Evolutionary conservation across 1,140 invertebrate species (phyloP).

Genomic region (Drosophila navojoa): DNA sequence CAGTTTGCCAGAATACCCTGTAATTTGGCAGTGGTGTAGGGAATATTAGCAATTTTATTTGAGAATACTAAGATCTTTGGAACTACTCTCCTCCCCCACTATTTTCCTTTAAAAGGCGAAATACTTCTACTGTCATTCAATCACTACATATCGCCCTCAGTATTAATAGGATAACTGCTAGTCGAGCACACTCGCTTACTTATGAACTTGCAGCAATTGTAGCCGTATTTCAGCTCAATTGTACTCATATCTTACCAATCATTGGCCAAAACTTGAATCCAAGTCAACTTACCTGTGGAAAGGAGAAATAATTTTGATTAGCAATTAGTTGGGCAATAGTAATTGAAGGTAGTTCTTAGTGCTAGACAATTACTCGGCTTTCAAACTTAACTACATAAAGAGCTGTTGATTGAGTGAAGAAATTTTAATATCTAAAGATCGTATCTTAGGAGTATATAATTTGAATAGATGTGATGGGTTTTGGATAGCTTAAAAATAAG

Average conservation of each 20-base stretch:
- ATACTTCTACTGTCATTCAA: background rate
- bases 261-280: conserved; percentile 5
- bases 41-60: no score
- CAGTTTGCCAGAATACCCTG: conserved; percentile 19
- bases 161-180: background rate
- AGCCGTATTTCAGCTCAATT: background rate
- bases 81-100: no score
- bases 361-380: conserved; percentile 16
- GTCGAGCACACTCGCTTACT: background rate
- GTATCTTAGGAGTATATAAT: no score
- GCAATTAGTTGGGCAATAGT: conserved; percentile 20
- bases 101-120: no score
- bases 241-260: conserved; percentile 13
- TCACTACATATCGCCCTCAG: background rate
- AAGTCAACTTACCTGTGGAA: conserved; percentile 47
- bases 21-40: background rate
- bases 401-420: no score
- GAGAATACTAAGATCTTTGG: no score
- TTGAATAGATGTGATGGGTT: background rate
- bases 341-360: background rate
- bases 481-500: background rate
- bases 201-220: background rate
- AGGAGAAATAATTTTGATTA: conserved; percentile 26
- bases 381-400: no score
- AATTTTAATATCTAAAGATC: background rate